These are phyloP conservation scores for Meda fulgida DNA, from an alignment of 2,797 vertebrate species.

Conservation along the genomic window DNA sequence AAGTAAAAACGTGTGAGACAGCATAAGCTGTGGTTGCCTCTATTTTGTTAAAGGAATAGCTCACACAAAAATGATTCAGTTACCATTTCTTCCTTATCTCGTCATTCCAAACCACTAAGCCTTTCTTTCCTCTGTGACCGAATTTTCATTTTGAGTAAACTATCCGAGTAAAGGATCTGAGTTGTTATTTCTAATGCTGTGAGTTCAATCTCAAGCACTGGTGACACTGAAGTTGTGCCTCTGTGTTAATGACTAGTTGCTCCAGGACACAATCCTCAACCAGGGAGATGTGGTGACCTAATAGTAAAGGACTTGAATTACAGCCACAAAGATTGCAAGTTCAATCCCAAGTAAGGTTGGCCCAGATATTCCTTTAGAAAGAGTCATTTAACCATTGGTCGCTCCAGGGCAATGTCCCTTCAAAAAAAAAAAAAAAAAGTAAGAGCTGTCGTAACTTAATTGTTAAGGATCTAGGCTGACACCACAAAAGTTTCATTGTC, in stretches of 20 bases:
- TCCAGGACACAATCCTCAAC: conserved; percentile 22
- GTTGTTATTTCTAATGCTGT: conserved; percentile 5
- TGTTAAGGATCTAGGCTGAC: conserved; percentile 52
- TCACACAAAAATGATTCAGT: conserved; percentile 2
- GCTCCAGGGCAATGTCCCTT: conserved; percentile 46
- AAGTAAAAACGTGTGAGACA: conserved; percentile 7
- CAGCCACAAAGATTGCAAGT: conserved; percentile 27
- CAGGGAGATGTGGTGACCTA: conserved; percentile 21
- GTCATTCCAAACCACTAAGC: not conserved
- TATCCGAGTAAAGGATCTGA: not conserved
- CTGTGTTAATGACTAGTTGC: conserved; percentile 30
- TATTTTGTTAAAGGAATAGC: not conserved
- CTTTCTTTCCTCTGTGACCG: not conserved
- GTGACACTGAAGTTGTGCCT: conserved; percentile 22
- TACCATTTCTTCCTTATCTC: not conserved
- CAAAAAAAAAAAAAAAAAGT: not conserved
- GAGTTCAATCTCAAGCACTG: not conserved
- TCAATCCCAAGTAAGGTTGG: conserved; percentile 26
- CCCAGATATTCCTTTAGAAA: conserved; percentile 47
- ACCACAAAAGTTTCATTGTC: conserved; percentile 49
- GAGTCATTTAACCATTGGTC: conserved; percentile 39
- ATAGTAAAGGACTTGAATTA: conserved; percentile 40
- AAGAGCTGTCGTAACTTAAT: conserved; percentile 34
- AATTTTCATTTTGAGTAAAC: not conserved
- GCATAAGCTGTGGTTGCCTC: conserved; percentile 1